These are phyloP conservation scores for Metopia argyrocephala DNA, from an alignment of 2,888 invertebrate species.

Conservation along the genomic window DNA sequence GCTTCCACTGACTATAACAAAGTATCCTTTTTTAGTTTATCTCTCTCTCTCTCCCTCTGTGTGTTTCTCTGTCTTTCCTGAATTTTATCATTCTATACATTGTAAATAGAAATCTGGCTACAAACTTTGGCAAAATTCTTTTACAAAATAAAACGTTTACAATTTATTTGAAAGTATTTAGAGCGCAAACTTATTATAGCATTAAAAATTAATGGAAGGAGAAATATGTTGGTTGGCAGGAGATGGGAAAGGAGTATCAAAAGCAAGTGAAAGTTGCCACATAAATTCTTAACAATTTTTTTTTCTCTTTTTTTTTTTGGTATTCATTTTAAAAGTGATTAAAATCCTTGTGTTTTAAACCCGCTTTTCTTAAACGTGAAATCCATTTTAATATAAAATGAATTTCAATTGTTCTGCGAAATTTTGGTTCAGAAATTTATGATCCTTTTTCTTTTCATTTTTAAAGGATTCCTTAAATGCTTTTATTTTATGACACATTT, in stretches of 20 bases:
- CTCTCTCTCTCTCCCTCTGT: neutral
- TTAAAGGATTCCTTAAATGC: neutral
- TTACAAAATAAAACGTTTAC: neutral
- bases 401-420: neutral
- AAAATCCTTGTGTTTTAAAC: too few species aligned
- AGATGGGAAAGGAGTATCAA: too few species aligned
- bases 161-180: conserved; percentile 46
- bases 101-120: neutral
- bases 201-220: neutral
- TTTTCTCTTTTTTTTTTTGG: neutral
- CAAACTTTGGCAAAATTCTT: conserved; percentile 28
- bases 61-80: neutral
- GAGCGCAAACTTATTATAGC: conserved; percentile 45
- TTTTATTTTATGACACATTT: neutral
- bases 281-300: neutral
- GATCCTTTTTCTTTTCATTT: neutral
- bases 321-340: too few species aligned
- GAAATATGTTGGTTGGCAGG: too few species aligned
- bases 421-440: neutral
- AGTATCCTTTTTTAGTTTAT: conserved; percentile 14
- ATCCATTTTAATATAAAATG: neutral
- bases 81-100: conserved; percentile 18
- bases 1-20: conserved; percentile 22
- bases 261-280: neutral
- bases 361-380: too few species aligned